These are phyloP conservation scores for Dipus sagitta DNA, from an alignment of 2,797 vertebrate genomes.

Conservation along the genomic window DNA sequence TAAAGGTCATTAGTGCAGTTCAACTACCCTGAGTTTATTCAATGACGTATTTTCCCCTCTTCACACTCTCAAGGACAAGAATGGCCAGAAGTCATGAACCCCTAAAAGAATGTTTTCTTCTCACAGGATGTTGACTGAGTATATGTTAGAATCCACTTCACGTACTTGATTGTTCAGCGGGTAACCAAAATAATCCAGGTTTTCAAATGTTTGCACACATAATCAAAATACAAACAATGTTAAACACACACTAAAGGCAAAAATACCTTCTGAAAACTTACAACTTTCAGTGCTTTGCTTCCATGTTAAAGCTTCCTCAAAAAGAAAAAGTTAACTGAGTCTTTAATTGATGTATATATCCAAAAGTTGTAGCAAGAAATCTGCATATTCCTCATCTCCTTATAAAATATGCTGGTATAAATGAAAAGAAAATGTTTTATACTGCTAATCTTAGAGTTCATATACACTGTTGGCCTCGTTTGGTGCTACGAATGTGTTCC, in stretches of 20 bases:
- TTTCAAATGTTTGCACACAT: conserved; percentile 38
- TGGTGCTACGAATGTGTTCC: background rate
- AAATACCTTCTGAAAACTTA: background rate
- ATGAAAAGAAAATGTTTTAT: background rate
- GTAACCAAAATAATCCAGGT: conserved; percentile 58
- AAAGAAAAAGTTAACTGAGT: background rate
- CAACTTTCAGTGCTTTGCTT: background rate
- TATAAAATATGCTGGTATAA: background rate
- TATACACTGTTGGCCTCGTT: background rate
- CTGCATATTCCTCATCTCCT: background rate
- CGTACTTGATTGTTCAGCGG: background rate
- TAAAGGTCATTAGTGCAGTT: conserved; percentile 32
- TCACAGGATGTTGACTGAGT: conserved; percentile 44
- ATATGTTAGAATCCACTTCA: conserved; percentile 16
- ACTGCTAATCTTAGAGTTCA: background rate
- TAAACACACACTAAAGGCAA: background rate
- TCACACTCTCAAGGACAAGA: conserved; percentile 49
- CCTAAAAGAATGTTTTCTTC: conserved; percentile 29
- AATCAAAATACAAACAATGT: background rate
- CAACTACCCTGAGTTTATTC: conserved; percentile 30
- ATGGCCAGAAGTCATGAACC: conserved; percentile 54
- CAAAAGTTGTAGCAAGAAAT: conserved; percentile 18
- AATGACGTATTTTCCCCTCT: conserved; percentile 29
- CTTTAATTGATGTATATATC: background rate
- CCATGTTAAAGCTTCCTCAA: background rate